Percentiles rank a stretch among this genome's conserved stretches.
Evolutionary conservation across 1,140 invertebrate genomes (phyloP).

Genomic region (Nasonia longicornis): DNA sequence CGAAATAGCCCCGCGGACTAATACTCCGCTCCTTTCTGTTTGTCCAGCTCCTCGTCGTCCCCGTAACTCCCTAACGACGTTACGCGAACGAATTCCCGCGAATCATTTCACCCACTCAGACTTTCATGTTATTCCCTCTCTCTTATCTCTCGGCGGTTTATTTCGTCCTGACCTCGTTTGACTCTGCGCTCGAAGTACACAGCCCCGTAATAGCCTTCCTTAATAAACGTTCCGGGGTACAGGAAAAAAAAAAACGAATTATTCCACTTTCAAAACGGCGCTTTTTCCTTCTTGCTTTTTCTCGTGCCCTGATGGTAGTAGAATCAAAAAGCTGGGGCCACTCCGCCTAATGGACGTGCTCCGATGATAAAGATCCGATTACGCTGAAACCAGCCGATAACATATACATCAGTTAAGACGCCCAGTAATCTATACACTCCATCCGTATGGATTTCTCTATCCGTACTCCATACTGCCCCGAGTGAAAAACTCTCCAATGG

Average conservation of each 20-base stretch:
- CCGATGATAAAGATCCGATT: neutral
- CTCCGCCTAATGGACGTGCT: neutral
- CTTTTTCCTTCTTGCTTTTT: neutral
- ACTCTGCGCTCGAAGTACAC: neutral
- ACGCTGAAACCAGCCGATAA: neutral
- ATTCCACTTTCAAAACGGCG: neutral
- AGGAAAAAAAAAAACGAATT: neutral
- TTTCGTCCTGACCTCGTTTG: neutral
- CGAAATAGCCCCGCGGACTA: slow-evolving; percentile 22
- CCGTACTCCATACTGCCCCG: too few species aligned
- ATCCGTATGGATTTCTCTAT: neutral
- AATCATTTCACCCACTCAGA: slow-evolving; percentile 19
- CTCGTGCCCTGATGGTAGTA: neutral
- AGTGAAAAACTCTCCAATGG: neutral
- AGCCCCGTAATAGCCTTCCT: neutral
- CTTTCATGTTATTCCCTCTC: slow-evolving; percentile 28
- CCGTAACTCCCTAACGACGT: neutral
- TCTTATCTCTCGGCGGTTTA: neutral
- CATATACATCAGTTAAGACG: neutral
- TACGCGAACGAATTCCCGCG: slow-evolving; percentile 19
- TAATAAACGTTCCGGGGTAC: neutral
- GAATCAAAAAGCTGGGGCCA: neutral
- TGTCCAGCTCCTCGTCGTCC: neutral
- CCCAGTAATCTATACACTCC: neutral
- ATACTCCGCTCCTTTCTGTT: slow-evolving; percentile 26